These are phyloP conservation scores for Cyclopterus lumpus DNA, from an alignment of 2,797 vertebrate species.

Conservation along the genomic window DNA sequence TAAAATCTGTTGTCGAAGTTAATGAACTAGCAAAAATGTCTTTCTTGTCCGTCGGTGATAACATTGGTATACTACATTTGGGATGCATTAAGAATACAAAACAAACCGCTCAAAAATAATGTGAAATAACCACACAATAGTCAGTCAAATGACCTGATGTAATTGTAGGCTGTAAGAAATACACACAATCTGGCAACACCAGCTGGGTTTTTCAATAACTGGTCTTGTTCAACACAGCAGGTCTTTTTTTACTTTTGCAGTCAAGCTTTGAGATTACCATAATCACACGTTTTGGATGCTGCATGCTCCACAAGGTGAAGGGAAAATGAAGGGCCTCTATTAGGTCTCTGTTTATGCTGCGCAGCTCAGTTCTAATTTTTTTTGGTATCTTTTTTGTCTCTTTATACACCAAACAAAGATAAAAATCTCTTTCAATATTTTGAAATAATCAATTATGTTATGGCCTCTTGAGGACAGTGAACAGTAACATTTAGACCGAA, in stretches of 20 bases:
- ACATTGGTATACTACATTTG: too few relatives aligned
- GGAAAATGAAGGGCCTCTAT: neutral
- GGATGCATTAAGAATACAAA: too few relatives aligned
- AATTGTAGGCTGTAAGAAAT: too few relatives aligned
- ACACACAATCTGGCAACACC: too few relatives aligned
- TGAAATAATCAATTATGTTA: neutral
- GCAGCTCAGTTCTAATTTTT: neutral
- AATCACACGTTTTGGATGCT: conserved; percentile 1
- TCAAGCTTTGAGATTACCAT: neutral
- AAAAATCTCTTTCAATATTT: neutral
- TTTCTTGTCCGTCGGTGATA: too few relatives aligned
- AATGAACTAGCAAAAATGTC: too few relatives aligned
- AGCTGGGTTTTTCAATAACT: too few relatives aligned
- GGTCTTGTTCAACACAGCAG: neutral
- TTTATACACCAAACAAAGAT: neutral
- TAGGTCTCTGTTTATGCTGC: neutral
- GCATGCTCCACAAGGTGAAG: neutral
- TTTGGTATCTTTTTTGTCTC: neutral
- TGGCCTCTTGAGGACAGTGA: neutral
- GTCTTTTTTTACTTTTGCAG: neutral
- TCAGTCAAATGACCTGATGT: too few relatives aligned
- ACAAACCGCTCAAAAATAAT: too few relatives aligned
- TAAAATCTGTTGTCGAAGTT: too few relatives aligned
- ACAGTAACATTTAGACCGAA: neutral
- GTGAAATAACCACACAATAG: too few relatives aligned